Evolutionary conservation across 1,140 invertebrate genomes (phyloP), one percentile per base, ranked within the genome.

Genomic region (Drosophila eugracilis): DNA sequence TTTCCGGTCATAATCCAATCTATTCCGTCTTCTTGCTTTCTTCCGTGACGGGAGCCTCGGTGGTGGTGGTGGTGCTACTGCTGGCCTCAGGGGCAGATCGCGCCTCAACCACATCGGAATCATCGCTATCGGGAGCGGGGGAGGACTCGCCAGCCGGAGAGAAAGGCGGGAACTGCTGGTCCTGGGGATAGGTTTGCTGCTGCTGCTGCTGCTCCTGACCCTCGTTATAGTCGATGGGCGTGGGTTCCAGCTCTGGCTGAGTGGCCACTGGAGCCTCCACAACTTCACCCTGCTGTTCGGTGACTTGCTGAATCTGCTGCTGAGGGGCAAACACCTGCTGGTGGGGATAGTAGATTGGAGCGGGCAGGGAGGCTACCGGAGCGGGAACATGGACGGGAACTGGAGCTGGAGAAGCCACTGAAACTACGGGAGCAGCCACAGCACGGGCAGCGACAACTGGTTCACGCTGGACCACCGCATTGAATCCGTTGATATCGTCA

Each of bases 401-500:
- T 3, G 59, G 50, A 3, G 50, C 42, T 26, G 66, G 60, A 2
- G 66, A 41, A 22, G 42, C 45, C 6, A 63, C 63, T 22, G 75
- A 49, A 12, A 69, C 50, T 36, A 71, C 71, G 1, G 81, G 60
- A 19, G 69, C 48, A 28, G 71, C 57, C 26, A 65, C 48, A 2
- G 80, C 66, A 34, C 81, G 81, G 26, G 70, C 54, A 24, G 50
- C 75, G 7, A 92, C 88, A 24, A 92, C 63, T 4, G 92, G 92
- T 60, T 93, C 92, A 28, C 91, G 90, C 54, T 91, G 91, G 0
- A 93, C 92, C n/a, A 92, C 91, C 14, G 92, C 92, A 72, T 92
- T 93, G 81, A 93, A 94, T 26, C 92, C 93, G 50, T 93, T 92
- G 30, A 93, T 62, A 34, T 93, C 91, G 72, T 93, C 92, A 21